Conservation (phyloP, 2,797 vertebrate species). For the Pteropus rufus region DNA sequence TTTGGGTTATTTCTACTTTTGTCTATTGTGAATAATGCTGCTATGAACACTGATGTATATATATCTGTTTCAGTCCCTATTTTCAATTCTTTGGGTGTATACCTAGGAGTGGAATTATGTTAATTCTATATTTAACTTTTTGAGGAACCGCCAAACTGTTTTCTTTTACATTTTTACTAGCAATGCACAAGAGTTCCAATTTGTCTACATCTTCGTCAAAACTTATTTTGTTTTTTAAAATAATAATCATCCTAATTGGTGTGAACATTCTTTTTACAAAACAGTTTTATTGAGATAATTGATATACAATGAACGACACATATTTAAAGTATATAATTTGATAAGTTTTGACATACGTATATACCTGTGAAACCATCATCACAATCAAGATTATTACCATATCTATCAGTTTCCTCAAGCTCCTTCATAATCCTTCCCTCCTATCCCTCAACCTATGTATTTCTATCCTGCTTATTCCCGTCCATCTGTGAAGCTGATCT, state of each 20-base stretch:
- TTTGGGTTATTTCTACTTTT: neutral
- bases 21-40: neutral
- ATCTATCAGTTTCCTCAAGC: neutral
- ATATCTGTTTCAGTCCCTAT: neutral
- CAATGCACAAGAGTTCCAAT: neutral
- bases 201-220: neutral
- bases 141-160: neutral
- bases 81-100: neutral
- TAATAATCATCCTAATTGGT: neutral
- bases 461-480: neutral
- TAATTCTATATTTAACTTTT: neutral
- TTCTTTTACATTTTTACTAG: neutral
- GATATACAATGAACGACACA: neutral
- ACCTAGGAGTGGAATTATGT: neutral
- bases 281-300: neutral
- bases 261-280: neutral
- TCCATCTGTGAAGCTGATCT: neutral
- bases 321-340: neutral
- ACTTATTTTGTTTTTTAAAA: neutral
- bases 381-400: neutral
- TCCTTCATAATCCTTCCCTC: neutral
- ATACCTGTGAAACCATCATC: neutral
- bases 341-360: neutral
- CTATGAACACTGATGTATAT: neutral
- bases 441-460: accelerated